Percentiles rank a stretch among this genome's conserved stretches.
These are phyloP conservation scores for Thaumatotibia leucotreta DNA, from an alignment of 1,140 invertebrate species.

Conservation along the genomic window DNA sequence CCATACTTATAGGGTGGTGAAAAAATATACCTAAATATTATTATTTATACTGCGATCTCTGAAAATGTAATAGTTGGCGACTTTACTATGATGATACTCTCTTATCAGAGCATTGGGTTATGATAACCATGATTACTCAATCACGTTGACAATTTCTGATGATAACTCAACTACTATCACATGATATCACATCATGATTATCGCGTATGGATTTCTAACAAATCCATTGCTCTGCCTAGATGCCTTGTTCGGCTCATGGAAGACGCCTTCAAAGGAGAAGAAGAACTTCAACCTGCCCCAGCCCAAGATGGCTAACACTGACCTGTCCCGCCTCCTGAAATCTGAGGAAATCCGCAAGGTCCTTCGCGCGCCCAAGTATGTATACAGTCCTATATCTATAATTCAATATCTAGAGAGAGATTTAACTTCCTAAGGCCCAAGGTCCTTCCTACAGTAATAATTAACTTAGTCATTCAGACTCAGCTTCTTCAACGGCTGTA, in stretches of 20 bases:
- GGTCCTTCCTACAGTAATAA: too few relatives aligned
- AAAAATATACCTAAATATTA: too few relatives aligned
- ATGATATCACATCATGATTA: neutral
- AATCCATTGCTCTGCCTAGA: too few relatives aligned
- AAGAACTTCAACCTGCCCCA: slow-evolving; percentile 96
- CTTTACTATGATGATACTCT: slow-evolving; percentile 72
- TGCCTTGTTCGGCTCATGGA: slow-evolving; percentile 96
- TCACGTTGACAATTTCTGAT: slow-evolving; percentile 74
- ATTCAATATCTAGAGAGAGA: too few relatives aligned
- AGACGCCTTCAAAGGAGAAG: slow-evolving; percentile 90
- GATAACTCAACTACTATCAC: neutral
- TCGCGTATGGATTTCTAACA: too few relatives aligned
- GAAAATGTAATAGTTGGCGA: too few relatives aligned
- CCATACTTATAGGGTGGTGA: too few relatives aligned
- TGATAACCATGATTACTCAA: slow-evolving; percentile 75
- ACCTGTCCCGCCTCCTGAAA: slow-evolving; percentile 93
- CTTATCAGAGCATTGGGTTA: slow-evolving; percentile 80
- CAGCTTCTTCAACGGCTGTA: too few relatives aligned
- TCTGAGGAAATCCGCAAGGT: slow-evolving; percentile 97
- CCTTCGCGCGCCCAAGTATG: slow-evolving; percentile 88
- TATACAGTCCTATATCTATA: too few relatives aligned
- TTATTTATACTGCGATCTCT: too few relatives aligned
- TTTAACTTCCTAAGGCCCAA: too few relatives aligned
- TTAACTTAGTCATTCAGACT: too few relatives aligned
- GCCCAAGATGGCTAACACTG: slow-evolving; percentile 98